These are phyloP conservation scores for Thunnus thynnus DNA, from an alignment of 2,113 vertebrate species.

Conservation along the genomic window DNA sequence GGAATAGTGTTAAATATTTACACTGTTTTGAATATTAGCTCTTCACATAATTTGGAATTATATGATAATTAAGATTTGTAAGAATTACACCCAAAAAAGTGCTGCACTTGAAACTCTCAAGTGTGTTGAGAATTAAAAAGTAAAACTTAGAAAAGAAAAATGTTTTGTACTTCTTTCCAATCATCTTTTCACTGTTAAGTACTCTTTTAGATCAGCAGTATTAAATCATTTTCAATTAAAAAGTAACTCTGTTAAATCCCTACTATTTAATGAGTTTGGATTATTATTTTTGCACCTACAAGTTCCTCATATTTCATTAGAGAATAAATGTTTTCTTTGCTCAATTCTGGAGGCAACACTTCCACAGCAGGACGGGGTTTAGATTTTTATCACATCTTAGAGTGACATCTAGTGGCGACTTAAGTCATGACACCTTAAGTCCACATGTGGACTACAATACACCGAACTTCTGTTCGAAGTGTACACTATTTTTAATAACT, in stretches of 20 bases:
- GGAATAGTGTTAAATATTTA: not conserved
- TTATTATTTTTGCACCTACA: not conserved
- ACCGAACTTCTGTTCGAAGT: not conserved
- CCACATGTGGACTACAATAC: not conserved
- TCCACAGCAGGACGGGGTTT: not conserved
- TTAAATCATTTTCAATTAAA: not conserved
- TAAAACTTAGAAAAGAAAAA: too few species aligned
- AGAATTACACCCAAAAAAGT: not conserved
- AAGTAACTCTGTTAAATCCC: not conserved
- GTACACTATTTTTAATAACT: not conserved
- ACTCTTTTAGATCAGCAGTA: not conserved
- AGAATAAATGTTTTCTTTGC: not conserved
- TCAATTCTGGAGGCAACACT: not conserved
- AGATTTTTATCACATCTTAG: slow-evolving; percentile 70
- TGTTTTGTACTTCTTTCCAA: too few species aligned
- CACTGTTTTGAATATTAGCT: not conserved
- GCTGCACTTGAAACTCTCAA: not conserved
- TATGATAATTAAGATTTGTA: not conserved
- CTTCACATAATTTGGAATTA: not conserved
- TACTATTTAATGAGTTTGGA: not conserved
- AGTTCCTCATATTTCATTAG: slow-evolving; percentile 10
- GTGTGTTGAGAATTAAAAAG: not conserved
- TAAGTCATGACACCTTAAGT: not conserved
- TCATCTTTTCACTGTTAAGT: not conserved
- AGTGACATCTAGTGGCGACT: slow-evolving; percentile 83